Conservation (phyloP, 2,113 vertebrate genomes). For the Corapipo altera region DNA sequence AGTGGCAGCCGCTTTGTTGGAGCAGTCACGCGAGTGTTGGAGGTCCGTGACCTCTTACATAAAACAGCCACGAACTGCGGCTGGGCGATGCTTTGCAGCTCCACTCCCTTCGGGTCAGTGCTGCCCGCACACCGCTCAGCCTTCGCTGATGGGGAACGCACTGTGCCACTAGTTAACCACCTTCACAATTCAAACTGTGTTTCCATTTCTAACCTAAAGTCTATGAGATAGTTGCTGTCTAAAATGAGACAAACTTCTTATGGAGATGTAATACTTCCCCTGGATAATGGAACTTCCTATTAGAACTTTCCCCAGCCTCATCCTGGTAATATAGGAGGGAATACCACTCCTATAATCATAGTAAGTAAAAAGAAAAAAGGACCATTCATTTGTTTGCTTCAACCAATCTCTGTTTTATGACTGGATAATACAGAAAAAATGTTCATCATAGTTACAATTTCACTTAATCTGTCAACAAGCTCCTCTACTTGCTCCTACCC, state of each 20-base stretch:
- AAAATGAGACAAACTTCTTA: neutral
- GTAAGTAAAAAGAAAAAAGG: neutral
- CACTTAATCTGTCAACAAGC: neutral
- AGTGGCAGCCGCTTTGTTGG: neutral
- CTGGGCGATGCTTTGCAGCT: rapidly evolving
- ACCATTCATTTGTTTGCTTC: neutral
- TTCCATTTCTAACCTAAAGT: neutral
- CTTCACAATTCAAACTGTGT: rapidly evolving
- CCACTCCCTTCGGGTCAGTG: rapidly evolving
- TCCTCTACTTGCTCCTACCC: neutral
- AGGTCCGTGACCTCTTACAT: rapidly evolving
- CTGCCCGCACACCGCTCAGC: neutral
- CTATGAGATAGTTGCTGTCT: neutral
- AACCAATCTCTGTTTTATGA: neutral
- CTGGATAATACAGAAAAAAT: neutral
- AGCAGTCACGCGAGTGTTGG: rapidly evolving
- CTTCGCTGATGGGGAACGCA: rapidly evolving
- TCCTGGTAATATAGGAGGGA: neutral
- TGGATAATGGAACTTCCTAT: neutral
- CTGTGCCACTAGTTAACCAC: rapidly evolving
- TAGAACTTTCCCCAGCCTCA: neutral
- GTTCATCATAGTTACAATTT: neutral
- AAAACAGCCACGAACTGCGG: neutral
- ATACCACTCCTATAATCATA: neutral
- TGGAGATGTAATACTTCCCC: neutral